Base-by-base conservation (phyloP, 1,140 invertebrate species). In the Drosophila simulans region DNA sequence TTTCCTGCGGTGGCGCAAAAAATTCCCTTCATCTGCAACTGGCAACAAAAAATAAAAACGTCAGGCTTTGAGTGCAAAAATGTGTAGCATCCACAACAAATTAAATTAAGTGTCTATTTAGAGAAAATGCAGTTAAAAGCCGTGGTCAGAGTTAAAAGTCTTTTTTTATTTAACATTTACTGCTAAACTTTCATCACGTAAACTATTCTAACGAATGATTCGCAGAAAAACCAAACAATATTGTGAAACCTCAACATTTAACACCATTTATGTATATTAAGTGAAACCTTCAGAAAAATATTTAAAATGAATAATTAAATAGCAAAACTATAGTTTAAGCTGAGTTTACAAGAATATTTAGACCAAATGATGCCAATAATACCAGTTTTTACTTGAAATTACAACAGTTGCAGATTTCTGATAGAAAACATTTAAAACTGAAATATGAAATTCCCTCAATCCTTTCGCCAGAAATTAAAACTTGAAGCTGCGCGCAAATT, bases 1-100 rank as follows among this genome's bases (percentile, higher is more conserved):
- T 84, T 85, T 85, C 53, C 22, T 45, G 77, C 72, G 57, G 31
- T 65, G 25, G 12, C 56, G 15, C 42, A 69, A 81, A 81, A 86
- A 86, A 71, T 11, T 22, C 8, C 31, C 42, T 46, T 37, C 51
- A 37, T 46, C 27, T 11, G 17, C 20, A 11, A 49, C 12, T 39
- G 34, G 5, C 4, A 52, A 31, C 58, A 71, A 64, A 75, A 62
- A 22, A 22, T 20, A 37, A 31, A 42, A 31, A 42, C 12, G 7
- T 1, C 11, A 48, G 34, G 31, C 31, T 45, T 11, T 51, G n/a
- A 51, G 27, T 51, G 48, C 25, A 39, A 51, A 56, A 48, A 72
- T 60, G 49, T 40, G 39, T 40, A 35, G 51, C n/a, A 31, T 42
- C 7, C 25, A 15, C 31, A 65, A 56, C 25, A 34, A 54, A 49